Conservation (phyloP, 2,888 invertebrate genomes). For the Nomada lathburiana region DNA sequence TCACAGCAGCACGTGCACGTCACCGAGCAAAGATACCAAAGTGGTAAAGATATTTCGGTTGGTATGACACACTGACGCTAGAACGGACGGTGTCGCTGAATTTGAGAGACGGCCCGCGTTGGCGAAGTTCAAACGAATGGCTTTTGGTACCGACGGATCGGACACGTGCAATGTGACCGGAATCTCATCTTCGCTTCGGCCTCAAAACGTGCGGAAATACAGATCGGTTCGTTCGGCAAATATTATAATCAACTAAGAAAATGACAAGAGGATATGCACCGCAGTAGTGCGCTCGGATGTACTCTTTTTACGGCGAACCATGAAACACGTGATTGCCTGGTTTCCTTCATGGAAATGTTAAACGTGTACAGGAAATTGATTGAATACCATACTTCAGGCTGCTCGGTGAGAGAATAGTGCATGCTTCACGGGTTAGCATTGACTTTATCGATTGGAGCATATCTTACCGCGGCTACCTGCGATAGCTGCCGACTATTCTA, state of each 20-base stretch:
- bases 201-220: background rate
- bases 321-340: background rate
- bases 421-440: constrained; percentile 2
- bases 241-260: background rate
- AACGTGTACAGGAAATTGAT: constrained; percentile 19
- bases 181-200: background rate
- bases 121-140: constrained; percentile 55
- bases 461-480: background rate
- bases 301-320: too few relatives aligned
- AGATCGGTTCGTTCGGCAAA: too few relatives aligned
- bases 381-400: background rate
- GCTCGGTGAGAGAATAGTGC: background rate
- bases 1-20: constrained; percentile 18
- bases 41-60: constrained; percentile 77
- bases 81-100: constrained; percentile 64
- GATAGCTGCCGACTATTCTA: background rate
- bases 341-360: constrained; percentile 6
- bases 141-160: constrained; percentile 25
- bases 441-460: background rate
- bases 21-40: constrained; percentile 38
- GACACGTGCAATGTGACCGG: background rate
- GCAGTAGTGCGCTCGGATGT: background rate
- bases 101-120: constrained; percentile 70
- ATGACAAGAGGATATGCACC: background rate
- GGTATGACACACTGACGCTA: constrained; percentile 69